Conservation (phyloP, 2,113 vertebrate genomes). For the Muntiacus muntjak region DNA sequence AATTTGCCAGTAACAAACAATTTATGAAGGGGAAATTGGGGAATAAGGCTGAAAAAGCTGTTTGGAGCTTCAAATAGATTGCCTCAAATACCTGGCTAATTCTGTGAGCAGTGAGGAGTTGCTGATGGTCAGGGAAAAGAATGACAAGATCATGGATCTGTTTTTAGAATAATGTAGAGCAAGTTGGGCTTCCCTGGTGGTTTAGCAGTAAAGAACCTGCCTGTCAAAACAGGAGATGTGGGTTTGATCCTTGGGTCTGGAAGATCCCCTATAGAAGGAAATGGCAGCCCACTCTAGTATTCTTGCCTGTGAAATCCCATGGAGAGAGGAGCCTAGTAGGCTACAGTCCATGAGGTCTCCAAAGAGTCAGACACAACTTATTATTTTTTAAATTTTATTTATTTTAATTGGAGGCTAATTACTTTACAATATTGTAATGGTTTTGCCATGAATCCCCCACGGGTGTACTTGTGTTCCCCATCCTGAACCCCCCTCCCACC, state of each 20-base stretch:
- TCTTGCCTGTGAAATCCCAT: not conserved
- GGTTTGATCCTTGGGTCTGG: accelerated
- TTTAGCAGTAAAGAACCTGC: not conserved
- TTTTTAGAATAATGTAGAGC: not conserved
- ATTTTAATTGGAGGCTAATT: no score
- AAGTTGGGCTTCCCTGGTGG: not conserved
- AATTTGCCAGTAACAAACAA: not conserved
- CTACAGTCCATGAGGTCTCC: not conserved
- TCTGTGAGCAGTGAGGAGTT: not conserved
- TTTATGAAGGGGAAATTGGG: not conserved
- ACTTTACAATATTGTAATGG: no score
- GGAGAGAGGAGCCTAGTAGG: not conserved
- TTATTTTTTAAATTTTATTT: no score
- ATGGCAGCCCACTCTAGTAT: not conserved
- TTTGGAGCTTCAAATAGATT: not conserved
- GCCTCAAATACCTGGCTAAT: not conserved
- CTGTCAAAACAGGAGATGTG: not conserved
- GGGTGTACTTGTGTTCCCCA: no score
- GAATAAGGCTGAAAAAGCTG: not conserved
- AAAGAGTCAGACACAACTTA: not conserved
- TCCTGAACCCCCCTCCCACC: no score
- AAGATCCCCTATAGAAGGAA: not conserved
- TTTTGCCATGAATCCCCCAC: no score
- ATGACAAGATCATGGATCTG: not conserved
- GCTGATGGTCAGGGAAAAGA: not conserved